Conservation (phyloP, 2,113 vertebrate species). For the Condylura cristata region DNA sequence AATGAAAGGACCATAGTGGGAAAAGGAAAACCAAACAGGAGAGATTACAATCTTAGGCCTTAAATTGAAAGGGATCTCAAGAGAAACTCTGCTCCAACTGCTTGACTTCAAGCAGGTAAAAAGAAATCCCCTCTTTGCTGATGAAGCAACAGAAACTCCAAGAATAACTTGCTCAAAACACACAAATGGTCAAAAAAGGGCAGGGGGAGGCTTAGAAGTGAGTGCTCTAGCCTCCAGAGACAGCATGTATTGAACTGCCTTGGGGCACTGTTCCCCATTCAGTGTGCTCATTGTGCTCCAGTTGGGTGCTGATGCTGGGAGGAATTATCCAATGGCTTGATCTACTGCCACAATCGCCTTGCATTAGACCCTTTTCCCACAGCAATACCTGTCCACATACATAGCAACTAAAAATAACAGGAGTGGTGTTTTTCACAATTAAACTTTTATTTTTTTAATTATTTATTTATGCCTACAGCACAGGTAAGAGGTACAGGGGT, state of each 20-base stretch:
- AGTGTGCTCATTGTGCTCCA: neutral
- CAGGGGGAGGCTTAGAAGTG: neutral
- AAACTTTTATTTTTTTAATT: too few species aligned
- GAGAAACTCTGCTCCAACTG: neutral
- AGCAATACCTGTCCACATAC: neutral
- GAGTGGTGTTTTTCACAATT: neutral
- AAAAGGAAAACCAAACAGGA: constrained; percentile 14
- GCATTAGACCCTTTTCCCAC: neutral
- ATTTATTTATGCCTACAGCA: too few species aligned
- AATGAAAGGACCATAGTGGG: constrained; percentile 51
- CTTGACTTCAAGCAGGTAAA: constrained; percentile 12
- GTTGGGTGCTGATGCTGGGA: neutral
- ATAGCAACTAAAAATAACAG: neutral
- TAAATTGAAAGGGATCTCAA: constrained; percentile 54
- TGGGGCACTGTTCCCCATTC: neutral
- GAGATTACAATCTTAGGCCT: constrained; percentile 40
- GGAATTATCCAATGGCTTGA: neutral
- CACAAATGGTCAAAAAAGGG: constrained; percentile 11
- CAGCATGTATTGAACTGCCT: neutral
- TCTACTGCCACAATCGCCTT: neutral
- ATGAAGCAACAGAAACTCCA: constrained; percentile 37
- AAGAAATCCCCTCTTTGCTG: constrained; percentile 9
- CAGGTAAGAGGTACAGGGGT: too few species aligned
- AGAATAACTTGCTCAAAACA: neutral
- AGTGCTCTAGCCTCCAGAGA: neutral